These are phyloP conservation scores for Aselliscus stoliczkanus DNA, from an alignment of 2,797 vertebrate genomes.

Conservation along the genomic window DNA sequence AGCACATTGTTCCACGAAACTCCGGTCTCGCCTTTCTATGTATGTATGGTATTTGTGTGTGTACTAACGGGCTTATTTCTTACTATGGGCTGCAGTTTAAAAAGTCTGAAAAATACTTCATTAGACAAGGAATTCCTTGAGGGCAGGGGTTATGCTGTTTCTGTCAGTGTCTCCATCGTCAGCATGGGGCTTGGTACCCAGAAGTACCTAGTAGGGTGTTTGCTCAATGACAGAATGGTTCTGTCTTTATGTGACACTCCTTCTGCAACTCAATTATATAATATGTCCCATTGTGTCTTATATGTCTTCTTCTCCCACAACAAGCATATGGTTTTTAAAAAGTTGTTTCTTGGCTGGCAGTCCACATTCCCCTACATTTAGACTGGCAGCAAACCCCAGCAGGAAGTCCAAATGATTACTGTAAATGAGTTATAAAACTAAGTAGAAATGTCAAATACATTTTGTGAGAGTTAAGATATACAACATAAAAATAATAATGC, in stretches of 20 bases:
- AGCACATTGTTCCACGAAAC: not conserved
- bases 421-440: not conserved
- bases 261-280: not conserved
- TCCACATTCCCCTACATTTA: not conserved
- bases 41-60: not conserved
- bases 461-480: not conserved
- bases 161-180: not conserved
- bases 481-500: not conserved
- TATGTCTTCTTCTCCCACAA: not conserved
- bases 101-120: not conserved
- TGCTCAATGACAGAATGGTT: not conserved
- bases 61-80: not conserved
- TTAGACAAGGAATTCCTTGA: not conserved
- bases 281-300: not conserved
- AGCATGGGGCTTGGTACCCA: not conserved
- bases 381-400: not conserved
- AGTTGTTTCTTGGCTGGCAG: not conserved
- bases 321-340: not conserved
- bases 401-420: not conserved
- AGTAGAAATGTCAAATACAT: not conserved
- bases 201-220: not conserved
- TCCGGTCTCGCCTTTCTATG: not conserved
- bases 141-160: not conserved
- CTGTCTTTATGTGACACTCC: fast-evolving
- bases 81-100: not conserved